phyloP scores from a whole-genome alignment of 2,797 vertebrate genomes.

The Ispidina picta region DNA sequence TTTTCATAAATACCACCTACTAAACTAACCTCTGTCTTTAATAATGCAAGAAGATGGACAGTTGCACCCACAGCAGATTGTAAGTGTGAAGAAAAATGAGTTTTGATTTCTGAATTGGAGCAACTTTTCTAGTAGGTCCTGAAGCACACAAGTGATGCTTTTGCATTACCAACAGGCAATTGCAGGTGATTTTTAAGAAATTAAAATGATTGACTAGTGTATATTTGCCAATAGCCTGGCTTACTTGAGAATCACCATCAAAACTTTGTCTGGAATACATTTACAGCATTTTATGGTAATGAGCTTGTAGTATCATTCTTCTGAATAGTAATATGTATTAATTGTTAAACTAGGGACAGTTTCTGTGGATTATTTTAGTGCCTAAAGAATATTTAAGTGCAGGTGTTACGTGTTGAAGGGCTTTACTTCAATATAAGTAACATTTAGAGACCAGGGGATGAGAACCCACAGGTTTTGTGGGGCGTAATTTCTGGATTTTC shows the following conservation, averaged over 20 bases:
- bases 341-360: neutral
- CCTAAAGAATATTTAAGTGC: neutral
- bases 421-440: neutral
- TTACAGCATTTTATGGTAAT: neutral
- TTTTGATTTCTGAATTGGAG: neutral
- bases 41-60: neutral
- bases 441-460: neutral
- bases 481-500: fast-evolving
- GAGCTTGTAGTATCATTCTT: neutral
- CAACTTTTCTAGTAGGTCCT: neutral
- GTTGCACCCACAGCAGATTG: neutral
- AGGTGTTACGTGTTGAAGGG: neutral
- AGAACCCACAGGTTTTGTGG: neutral
- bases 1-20: neutral
- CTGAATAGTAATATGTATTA: neutral
- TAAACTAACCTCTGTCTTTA: neutral
- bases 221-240: neutral
- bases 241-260: neutral
- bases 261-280: neutral
- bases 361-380: neutral
- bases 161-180: neutral
- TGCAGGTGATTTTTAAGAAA: neutral
- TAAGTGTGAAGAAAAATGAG: neutral
- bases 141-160: neutral
- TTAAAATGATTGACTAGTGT: neutral